A percentile compares a stretch with the other conserved stretches of the same genome.
Conservation (phyloP, 2,888 invertebrate species). For the Conus canariensis region DNA sequence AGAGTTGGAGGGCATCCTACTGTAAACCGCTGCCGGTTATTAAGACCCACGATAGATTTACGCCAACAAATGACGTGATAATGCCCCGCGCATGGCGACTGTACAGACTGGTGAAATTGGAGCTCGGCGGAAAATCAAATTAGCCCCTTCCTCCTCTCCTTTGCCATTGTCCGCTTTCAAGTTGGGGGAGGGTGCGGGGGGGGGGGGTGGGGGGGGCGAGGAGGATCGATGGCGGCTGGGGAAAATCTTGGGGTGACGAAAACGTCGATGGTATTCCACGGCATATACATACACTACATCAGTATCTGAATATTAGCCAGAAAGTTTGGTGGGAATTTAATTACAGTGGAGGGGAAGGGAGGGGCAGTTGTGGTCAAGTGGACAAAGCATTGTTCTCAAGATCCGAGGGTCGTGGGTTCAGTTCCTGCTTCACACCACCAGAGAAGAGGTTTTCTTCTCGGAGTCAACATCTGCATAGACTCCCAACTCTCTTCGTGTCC, state of each 20-base stretch:
- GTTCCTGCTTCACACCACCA: no score
- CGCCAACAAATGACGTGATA: not conserved
- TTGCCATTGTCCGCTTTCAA: not conserved
- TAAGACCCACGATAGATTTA: not conserved
- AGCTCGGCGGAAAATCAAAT: not conserved
- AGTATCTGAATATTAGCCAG: not conserved
- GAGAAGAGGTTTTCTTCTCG: no score
- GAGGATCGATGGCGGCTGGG: not conserved
- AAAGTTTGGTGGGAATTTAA: constrained; percentile 12
- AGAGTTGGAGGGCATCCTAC: not conserved
- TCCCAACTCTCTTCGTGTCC: no score
- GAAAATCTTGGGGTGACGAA: not conserved
- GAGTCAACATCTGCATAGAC: no score
- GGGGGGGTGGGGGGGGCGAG: not conserved
- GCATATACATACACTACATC: not conserved
- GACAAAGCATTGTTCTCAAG: no score
- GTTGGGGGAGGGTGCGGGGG: not conserved
- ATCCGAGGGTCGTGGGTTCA: no score
- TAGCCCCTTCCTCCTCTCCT: not conserved
- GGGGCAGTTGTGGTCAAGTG: no score
- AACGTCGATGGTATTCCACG: not conserved
- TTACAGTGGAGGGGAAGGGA: not conserved
- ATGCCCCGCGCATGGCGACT: no score
- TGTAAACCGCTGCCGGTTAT: not conserved
- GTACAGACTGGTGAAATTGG: not conserved